A percentile compares a stretch with the other conserved stretches of the same genome.
Evolutionary conservation across 1,140 invertebrate species (phyloP).

Genomic region (Apis dorsata): DNA sequence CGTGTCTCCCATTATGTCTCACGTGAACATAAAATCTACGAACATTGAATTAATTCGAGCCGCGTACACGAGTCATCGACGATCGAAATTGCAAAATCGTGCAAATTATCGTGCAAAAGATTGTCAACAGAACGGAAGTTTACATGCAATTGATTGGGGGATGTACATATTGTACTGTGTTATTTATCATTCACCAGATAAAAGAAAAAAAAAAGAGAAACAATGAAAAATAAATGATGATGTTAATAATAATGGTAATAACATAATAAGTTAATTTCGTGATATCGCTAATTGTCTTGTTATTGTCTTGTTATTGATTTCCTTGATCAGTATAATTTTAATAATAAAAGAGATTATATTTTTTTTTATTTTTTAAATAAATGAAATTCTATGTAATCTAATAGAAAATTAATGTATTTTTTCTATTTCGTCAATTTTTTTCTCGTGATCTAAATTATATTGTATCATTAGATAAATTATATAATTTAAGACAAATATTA

Average conservation of each 20-base stretch:
- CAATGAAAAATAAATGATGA: not conserved
- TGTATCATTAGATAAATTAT: not conserved
- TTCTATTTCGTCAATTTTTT: not conserved
- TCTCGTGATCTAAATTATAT: not conserved
- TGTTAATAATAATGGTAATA: too few relatives aligned
- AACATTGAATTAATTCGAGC: not conserved
- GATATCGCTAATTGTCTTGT: not conserved
- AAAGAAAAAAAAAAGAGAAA: too few relatives aligned
- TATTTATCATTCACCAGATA: not conserved
- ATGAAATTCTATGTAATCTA: not conserved
- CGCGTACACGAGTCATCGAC: constrained; percentile 3
- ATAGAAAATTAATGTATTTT: not conserved
- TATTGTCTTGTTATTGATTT: not conserved
- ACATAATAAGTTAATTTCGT: not conserved
- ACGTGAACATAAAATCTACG: not conserved
- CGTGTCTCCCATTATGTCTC: too few relatives aligned
- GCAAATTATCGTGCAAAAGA: not conserved
- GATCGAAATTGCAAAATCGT: not conserved
- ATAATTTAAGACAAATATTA: too few relatives aligned
- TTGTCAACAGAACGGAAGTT: not conserved
- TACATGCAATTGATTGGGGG: not conserved
- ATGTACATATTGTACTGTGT: not conserved
- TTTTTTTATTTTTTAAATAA: not conserved
- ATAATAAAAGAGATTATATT: not conserved
- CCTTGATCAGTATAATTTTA: not conserved